Evolutionary conservation across 1,140 invertebrate genomes (phyloP), one percentile per base, ranked within the genome.

Genomic region (Copidosoma floridanum): DNA sequence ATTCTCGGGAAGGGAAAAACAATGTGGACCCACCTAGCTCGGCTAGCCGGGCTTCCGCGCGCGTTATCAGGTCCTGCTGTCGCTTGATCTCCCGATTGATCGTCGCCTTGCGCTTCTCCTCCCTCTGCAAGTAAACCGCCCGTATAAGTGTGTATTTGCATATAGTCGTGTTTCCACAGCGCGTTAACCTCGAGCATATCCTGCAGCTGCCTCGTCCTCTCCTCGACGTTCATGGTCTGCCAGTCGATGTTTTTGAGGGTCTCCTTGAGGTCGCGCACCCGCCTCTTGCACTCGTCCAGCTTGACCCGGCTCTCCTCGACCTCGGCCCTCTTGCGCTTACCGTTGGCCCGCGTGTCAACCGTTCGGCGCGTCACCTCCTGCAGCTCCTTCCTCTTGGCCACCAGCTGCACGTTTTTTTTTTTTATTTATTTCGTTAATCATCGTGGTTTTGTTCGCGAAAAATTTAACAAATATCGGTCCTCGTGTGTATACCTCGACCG

Each of bases 141-240:
- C n/a, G n/a, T n/a, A n/a, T n/a, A n/a, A n/a, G n/a, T n/a, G n/a
- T n/a, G n/a, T n/a, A n/a, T n/a, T n/a, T n/a, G n/a, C n/a, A n/a
- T n/a, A n/a, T n/a, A n/a, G n/a, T n/a, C 8, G 40, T 41, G 40
- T 6, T 18, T 41, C 18, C 18, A 7, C 7, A 37, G 14, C 32
- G 40, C 44, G n/a, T 50, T n/a, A 68, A 80, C 80, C 68, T 79
- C 66, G 20, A 80, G 67, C 61, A 81, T 81, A 20, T 75, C 65
- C 51, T 81, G 73, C 6, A 81, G 58, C 48, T 81, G 72, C 27
- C 68, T 73, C 4, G 65, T 66, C 57, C 69, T 75, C 26, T 78
- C 78, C 7, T 70, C 67, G 5, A 74, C 64, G 38, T 74, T 74
- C 21, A 72, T 63, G 44, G 71, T 73, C 44, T 74, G 68, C 51